Conservation (phyloP, 1,140 invertebrate genomes). For the Drosophila nannoptera region DNA sequence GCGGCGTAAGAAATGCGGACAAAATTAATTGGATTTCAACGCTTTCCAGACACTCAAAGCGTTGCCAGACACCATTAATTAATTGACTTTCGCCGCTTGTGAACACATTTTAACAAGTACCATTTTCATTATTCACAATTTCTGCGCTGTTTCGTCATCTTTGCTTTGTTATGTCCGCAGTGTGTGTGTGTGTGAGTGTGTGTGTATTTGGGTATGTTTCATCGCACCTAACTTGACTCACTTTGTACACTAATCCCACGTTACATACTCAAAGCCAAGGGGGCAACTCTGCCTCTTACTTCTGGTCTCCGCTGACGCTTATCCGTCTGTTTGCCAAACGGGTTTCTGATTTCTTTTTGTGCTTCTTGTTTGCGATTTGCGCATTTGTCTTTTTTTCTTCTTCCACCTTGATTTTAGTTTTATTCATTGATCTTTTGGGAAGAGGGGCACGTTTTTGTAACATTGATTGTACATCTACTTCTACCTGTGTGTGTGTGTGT, state of each 20-base stretch:
- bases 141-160: slow-evolving; percentile 24
- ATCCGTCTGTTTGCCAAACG: slow-evolving; percentile 10
- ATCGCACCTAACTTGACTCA: slow-evolving; percentile 34
- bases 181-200: too few relatives aligned
- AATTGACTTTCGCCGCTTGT: slow-evolving; percentile 24
- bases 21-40: not conserved
- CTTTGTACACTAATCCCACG: slow-evolving; percentile 13
- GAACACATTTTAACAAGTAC: slow-evolving; percentile 14
- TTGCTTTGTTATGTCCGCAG: not conserved
- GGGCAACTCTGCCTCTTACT: not conserved
- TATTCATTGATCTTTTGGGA: slow-evolving; percentile 35
- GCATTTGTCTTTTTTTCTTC: not conserved
- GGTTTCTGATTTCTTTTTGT: slow-evolving; percentile 14
- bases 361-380: slow-evolving; percentile 24
- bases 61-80: slow-evolving; percentile 1
- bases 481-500: not conserved
- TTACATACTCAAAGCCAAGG: slow-evolving; percentile 32
- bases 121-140: slow-evolving; percentile 19
- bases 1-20: not conserved
- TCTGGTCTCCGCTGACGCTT: not conserved
- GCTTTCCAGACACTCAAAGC: not conserved
- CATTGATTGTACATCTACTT: not conserved
- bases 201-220: too few relatives aligned
- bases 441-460: slow-evolving; percentile 7
- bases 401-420: slow-evolving; percentile 1